phyloP scores from a whole-genome alignment of 2,888 invertebrate genomes.

The Pimpla rufipes region DNA sequence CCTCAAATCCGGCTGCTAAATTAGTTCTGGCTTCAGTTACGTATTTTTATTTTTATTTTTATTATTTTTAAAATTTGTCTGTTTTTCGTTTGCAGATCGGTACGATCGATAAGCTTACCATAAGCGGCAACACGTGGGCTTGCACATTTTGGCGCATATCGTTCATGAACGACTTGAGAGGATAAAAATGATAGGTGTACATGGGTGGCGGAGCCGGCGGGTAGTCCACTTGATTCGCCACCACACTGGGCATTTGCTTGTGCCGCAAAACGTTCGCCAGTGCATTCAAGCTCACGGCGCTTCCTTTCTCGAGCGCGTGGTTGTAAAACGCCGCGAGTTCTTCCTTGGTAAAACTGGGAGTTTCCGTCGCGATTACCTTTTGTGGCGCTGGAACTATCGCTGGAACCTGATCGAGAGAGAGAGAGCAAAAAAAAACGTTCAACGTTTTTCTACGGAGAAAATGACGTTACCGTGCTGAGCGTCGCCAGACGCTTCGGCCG shows the following conservation, averaged over 20 bases:
- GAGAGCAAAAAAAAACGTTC: conserved; percentile 18
- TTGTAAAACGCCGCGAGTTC: conserved; percentile 86
- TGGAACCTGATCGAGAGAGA: conserved; percentile 43
- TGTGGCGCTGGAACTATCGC: conserved; percentile 53
- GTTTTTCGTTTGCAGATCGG: not conserved
- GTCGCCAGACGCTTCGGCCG: not conserved
- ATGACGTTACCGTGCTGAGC: conserved; percentile 3
- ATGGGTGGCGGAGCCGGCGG: conserved; percentile 52
- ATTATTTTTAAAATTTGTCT: not conserved
- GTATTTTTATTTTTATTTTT: not conserved
- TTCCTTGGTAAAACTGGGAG: conserved; percentile 81
- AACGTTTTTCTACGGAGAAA: not conserved
- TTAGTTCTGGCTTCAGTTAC: not conserved
- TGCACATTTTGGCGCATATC: conserved; percentile 74
- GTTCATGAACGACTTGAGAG: conserved; percentile 86
- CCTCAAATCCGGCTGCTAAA: conserved; percentile 69
- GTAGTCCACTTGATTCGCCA: conserved; percentile 55
- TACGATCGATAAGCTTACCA: conserved; percentile 68
- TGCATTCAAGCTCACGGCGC: conserved; percentile 75
- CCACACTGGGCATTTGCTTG: conserved; percentile 70
- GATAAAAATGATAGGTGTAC: conserved; percentile 87
- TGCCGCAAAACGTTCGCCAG: conserved; percentile 72
- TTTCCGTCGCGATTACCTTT: conserved; percentile 50
- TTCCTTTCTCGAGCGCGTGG: conserved; percentile 84
- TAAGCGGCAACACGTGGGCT: conserved; percentile 70